These are phyloP conservation scores for Brachypodius melanocephalos DNA, from an alignment of 2,113 vertebrate species.

Conservation along the genomic window DNA sequence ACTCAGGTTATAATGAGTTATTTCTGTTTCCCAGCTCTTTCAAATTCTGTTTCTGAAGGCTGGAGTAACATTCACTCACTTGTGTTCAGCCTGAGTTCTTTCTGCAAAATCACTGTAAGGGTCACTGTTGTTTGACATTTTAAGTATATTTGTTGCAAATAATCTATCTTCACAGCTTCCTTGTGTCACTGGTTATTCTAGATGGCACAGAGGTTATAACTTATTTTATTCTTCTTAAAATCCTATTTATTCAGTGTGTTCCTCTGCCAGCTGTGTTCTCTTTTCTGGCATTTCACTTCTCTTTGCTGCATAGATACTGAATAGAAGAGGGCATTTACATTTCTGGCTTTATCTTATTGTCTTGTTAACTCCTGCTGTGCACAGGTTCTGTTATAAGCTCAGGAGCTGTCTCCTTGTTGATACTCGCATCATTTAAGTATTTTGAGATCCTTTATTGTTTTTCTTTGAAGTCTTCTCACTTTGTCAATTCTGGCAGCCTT, in stretches of 20 bases:
- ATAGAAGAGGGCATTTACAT: not conserved
- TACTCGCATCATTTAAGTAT: not conserved
- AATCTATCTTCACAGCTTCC: not conserved
- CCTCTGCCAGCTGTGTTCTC: not conserved
- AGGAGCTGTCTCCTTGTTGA: not conserved
- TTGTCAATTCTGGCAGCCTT: not conserved
- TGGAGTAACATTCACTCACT: not conserved
- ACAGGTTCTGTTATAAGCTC: not conserved
- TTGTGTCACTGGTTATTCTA: not conserved
- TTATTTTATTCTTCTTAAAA: not conserved
- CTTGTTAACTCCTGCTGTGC: not conserved
- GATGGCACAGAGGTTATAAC: not conserved
- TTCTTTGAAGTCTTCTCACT: not conserved
- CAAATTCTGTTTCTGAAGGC: not conserved
- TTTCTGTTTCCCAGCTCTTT: not conserved
- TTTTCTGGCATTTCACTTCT: conserved; percentile 22
- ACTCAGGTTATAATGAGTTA: not conserved
- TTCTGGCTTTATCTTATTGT: not conserved
- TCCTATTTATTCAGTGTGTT: not conserved
- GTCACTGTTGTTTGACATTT: not conserved
- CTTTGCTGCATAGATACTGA: not conserved
- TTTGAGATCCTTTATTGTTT: not conserved
- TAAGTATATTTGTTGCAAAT: not conserved
- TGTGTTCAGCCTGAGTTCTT: not conserved
- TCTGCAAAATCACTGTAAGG: not conserved